Evolutionary conservation across 2,113 vertebrate genomes (phyloP), one percentile per base, ranked within the genome.

Genomic region (Hyla sarda): DNA sequence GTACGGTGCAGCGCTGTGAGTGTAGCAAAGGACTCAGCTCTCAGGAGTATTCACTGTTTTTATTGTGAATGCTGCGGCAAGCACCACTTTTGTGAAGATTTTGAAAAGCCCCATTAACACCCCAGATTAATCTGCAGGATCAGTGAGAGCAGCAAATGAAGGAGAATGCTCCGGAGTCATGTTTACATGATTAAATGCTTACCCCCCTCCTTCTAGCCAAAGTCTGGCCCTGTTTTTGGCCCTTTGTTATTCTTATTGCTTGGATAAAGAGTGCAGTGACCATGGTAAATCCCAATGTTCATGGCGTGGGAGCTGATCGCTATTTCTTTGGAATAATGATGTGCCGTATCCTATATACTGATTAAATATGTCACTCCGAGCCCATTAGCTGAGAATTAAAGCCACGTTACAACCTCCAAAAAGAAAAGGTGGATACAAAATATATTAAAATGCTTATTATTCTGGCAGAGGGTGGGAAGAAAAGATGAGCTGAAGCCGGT

Each of bases 181-280:
- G 85, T 87, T 87, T 87, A 87, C 78, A 87, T 87, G 85, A 87
- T 87, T 82, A 87, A 87, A 87, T 74, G 54, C 67, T 87, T 79
- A 56, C 77, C 85, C 67, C n/a, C 78, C 85, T 87, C 78, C 78
- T 82, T 62, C 65, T 41, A 50, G 77, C 78, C 76, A 60, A 45
- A 81, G 85, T 87, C 85, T 87, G 85, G 65, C 65, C 54, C 52
- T 82, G 60, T 87, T 78, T 87, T 32, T 82, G 56, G 67, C 77
- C 85, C 50, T 87, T 87, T 87, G 85, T 87, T 81, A 69, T 73
- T 82, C 85, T 62, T 62, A 73, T 74, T 87, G 78, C 80, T 74
- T 74, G 78, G 85, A 87, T 34, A 87, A 87, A 87, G 77, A 50
- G 85, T 74, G 67, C 85, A 87, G 77, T 86, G 78, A 87, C 85